Conservation (phyloP, 2,113 vertebrate genomes). For the Nycticorax nycticorax region DNA sequence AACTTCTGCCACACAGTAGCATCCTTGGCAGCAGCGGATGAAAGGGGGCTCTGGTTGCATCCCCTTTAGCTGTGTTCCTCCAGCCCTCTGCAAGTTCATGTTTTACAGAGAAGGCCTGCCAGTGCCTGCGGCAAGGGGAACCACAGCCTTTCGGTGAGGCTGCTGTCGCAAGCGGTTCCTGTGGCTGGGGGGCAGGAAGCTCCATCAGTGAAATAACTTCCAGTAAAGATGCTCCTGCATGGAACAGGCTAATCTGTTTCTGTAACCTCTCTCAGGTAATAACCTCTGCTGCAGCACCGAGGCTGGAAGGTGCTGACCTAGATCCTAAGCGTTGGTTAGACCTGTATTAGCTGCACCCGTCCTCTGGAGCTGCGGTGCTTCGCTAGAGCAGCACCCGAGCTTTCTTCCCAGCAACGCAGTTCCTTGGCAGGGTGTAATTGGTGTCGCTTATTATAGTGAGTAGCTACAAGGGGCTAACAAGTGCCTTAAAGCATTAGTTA, state of each 20-base stretch:
- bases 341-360: fast-evolving
- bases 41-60: fast-evolving
- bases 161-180: fast-evolving
- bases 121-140: fast-evolving
- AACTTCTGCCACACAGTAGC: fast-evolving
- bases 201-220: too few relatives aligned
- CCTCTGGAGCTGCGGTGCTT: neutral
- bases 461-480: fast-evolving
- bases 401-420: fast-evolving
- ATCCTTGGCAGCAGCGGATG: fast-evolving
- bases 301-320: neutral
- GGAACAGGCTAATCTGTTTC: fast-evolving
- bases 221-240: fast-evolving
- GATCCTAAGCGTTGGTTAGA: fast-evolving
- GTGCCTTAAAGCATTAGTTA: fast-evolving
- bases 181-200: fast-evolving
- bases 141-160: fast-evolving
- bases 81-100: fast-evolving
- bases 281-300: neutral
- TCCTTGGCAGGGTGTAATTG: neutral
- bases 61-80: neutral
- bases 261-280: fast-evolving
- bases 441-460: fast-evolving
- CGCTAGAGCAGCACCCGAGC: fast-evolving
- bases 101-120: fast-evolving